phyloP scores from a whole-genome alignment of 2,113 vertebrate genomes.

The Jacana jacana region DNA sequence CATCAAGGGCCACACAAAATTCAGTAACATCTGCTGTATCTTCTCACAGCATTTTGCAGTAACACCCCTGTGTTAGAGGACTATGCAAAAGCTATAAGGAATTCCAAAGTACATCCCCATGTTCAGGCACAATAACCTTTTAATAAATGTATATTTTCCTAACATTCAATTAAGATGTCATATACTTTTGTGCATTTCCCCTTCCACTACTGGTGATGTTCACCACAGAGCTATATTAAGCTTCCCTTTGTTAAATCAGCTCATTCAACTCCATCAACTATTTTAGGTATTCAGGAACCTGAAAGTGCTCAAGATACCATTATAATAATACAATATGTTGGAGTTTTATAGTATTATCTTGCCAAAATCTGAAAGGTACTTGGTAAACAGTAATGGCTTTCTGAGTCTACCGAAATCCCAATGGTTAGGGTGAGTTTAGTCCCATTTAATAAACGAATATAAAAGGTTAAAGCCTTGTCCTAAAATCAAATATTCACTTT shows the following conservation, averaged over 20 bases:
- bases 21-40: not conserved
- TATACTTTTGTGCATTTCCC: not conserved
- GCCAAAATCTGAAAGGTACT: not conserved
- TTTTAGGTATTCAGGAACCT: not conserved
- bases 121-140: not conserved
- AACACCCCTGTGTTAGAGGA: not conserved
- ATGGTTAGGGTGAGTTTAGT: not conserved
- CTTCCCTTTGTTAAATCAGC: conserved; percentile 7
- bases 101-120: not conserved
- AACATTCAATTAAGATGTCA: conserved; percentile 7
- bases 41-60: not conserved
- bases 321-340: not conserved
- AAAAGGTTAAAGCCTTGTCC: not conserved
- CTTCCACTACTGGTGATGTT: not conserved
- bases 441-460: not conserved
- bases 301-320: not conserved
- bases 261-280: conserved; percentile 5
- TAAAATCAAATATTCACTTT: conserved; percentile 14
- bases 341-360: not conserved
- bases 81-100: not conserved
- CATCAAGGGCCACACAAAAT: not conserved
- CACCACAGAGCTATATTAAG: conserved; percentile 7
- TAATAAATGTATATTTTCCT: conserved; percentile 17
- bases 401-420: not conserved
- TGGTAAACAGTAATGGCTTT: not conserved